Conservation (phyloP, 2,797 vertebrate species). For the Tinamus major region DNA sequence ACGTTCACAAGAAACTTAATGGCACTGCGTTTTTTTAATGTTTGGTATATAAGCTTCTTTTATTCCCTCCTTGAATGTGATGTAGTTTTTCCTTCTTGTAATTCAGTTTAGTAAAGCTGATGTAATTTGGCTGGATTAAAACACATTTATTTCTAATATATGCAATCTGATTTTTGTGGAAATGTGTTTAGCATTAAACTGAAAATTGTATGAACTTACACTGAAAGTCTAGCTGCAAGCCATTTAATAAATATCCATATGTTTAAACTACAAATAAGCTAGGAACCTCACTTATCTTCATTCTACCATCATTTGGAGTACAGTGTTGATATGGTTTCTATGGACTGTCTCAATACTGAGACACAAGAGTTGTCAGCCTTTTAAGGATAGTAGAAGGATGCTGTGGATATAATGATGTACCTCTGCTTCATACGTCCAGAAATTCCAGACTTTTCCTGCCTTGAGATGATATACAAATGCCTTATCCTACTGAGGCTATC, state of each 20-base stretch:
- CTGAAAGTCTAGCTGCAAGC: background rate
- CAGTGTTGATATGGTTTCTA: background rate
- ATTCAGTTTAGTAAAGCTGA: background rate
- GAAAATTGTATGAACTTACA: background rate
- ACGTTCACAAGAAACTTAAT: background rate
- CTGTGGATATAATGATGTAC: background rate
- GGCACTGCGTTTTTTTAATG: background rate
- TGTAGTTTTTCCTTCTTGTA: background rate
- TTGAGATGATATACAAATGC: background rate
- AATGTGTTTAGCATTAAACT: background rate
- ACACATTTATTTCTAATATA: background rate
- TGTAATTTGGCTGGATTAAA: background rate
- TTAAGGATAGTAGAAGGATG: background rate
- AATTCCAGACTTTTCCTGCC: background rate
- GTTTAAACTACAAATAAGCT: background rate
- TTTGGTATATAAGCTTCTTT: background rate
- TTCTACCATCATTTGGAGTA: background rate
- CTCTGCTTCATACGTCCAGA: background rate
- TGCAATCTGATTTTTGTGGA: background rate
- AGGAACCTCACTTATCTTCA: background rate
- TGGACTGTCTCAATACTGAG: background rate
- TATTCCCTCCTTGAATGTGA: accelerated
- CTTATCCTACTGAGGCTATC: background rate
- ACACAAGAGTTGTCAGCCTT: background rate
- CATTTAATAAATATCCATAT: background rate